These are phyloP conservation scores for Parambassis ranga DNA, from an alignment of 2,797 vertebrate genomes.

Conservation along the genomic window DNA sequence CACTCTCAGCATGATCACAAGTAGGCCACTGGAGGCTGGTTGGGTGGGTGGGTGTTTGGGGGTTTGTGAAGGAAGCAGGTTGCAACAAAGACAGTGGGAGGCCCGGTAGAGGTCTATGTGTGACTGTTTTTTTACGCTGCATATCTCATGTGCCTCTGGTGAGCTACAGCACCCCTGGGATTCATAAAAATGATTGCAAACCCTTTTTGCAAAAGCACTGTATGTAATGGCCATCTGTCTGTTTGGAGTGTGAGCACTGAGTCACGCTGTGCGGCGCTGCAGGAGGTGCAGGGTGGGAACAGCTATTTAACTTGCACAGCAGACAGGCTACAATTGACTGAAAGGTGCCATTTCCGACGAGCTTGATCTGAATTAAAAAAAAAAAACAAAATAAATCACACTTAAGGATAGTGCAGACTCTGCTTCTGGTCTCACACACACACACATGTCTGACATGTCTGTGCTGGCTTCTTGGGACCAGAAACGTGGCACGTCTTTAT, in stretches of 20 bases:
- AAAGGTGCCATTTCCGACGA: slow-evolving; percentile 62
- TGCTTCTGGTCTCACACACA: slow-evolving; percentile 5
- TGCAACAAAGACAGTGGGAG: slow-evolving; percentile 37
- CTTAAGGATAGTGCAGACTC: slow-evolving; percentile 40
- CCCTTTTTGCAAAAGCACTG: slow-evolving; percentile 67
- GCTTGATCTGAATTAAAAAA: slow-evolving; percentile 25
- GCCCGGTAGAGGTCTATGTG: slow-evolving; percentile 36
- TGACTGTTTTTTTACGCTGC: slow-evolving; percentile 25
- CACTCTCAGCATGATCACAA: slow-evolving; percentile 61
- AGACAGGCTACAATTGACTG: slow-evolving; percentile 63
- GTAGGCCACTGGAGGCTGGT: slow-evolving; percentile 54
- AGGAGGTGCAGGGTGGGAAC: slow-evolving; percentile 48
- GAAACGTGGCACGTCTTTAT: slow-evolving; percentile 26
- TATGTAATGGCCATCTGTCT: slow-evolving; percentile 82
- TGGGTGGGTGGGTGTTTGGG: background rate
- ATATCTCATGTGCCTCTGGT: slow-evolving; percentile 56
- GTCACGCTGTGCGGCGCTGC: slow-evolving; percentile 63
- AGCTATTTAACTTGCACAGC: slow-evolving; percentile 69
- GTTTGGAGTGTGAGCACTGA: slow-evolving; percentile 65
- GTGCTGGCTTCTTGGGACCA: background rate
- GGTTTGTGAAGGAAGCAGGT: slow-evolving; percentile 26
- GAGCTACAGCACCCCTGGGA: slow-evolving; percentile 67
- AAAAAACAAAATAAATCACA: slow-evolving; percentile 22
- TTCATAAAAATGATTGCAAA: slow-evolving; percentile 72
- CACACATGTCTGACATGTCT: slow-evolving; percentile 3